A percentile compares a stretch with the other conserved stretches of the same genome.
Evolutionary conservation across 30 jellyfish, hydroid and myxozoan genomes (phyloP).

Genomic region (Turritopsis dohrnii): DNA sequence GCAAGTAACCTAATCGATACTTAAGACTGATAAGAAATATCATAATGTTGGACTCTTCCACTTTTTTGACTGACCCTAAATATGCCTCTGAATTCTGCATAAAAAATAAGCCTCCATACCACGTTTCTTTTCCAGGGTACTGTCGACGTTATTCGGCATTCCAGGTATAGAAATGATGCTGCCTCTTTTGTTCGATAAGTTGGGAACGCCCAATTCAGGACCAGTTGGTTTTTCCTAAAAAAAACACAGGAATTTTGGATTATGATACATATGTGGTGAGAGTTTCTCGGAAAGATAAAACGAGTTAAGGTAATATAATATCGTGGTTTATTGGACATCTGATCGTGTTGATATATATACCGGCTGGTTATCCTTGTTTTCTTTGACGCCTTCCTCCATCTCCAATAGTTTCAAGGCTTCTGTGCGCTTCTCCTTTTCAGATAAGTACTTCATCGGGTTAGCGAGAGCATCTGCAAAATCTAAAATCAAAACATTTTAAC

Average conservation of each 20-base stretch:
- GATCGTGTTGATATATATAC: too few species aligned
- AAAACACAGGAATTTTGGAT: neutral
- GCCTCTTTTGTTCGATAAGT: conserved; percentile 10
- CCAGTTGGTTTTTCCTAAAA: conserved; percentile 14
- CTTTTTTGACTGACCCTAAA: too few species aligned
- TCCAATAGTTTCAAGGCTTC: conserved; percentile 76
- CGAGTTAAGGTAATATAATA: neutral
- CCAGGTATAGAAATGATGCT: conserved; percentile 30
- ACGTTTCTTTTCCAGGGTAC: neutral
- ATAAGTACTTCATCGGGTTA: conserved; percentile 81
- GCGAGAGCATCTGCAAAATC: conserved; percentile 97
- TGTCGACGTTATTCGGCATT: conserved; percentile 22
- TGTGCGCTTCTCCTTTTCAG: conserved; percentile 75
- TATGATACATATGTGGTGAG: neutral
- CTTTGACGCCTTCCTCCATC: conserved; percentile 34
- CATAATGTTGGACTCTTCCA: too few species aligned
- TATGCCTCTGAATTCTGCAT: too few species aligned
- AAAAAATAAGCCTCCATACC: too few species aligned
- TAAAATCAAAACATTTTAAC: conserved; percentile 4
- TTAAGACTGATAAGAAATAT: too few species aligned
- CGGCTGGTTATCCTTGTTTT: neutral
- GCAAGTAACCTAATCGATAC: too few species aligned
- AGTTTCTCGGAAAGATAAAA: neutral
- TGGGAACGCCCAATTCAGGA: conserved; percentile 36
- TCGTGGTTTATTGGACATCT: neutral